A percentile compares a stretch with the other conserved stretches of the same genome.
These are phyloP conservation scores for Xanthorhoe spadicearia DNA, from an alignment of 2,888 invertebrate species.

Conservation along the genomic window DNA sequence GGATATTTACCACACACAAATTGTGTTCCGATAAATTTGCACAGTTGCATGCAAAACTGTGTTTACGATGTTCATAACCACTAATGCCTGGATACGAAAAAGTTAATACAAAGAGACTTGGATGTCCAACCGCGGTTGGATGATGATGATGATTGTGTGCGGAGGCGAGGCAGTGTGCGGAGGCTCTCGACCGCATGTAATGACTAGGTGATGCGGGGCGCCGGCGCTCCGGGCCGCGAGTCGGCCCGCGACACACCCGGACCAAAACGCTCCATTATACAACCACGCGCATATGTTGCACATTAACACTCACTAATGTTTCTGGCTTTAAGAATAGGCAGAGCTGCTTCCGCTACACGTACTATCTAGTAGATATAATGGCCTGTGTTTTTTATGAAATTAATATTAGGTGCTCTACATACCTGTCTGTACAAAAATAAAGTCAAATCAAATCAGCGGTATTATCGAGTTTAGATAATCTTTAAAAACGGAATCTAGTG, in stretches of 20 bases:
- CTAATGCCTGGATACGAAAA: background rate
- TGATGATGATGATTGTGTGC: background rate
- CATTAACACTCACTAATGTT: background rate
- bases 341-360: too few relatives aligned
- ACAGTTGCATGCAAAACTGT: too few relatives aligned
- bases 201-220: constrained; percentile 1
- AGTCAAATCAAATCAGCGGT: too few relatives aligned
- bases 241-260: constrained; percentile 40
- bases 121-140: background rate
- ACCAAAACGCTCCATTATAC: background rate
- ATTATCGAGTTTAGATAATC: too few relatives aligned
- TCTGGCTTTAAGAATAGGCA: too few relatives aligned
- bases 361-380: too few relatives aligned
- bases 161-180: background rate
- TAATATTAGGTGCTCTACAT: background rate
- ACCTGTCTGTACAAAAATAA: background rate
- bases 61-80: background rate
- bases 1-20: too few relatives aligned
- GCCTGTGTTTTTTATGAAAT: too few relatives aligned
- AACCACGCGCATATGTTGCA: background rate
- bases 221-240: constrained; percentile 57
- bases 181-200: constrained; percentile 3
- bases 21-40: too few relatives aligned
- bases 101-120: background rate
- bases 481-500: too few relatives aligned